Percentiles rank a stretch among this genome's conserved stretches.
Conservation (phyloP, 2,888 invertebrate species). For the Ectemnius lituratus region DNA sequence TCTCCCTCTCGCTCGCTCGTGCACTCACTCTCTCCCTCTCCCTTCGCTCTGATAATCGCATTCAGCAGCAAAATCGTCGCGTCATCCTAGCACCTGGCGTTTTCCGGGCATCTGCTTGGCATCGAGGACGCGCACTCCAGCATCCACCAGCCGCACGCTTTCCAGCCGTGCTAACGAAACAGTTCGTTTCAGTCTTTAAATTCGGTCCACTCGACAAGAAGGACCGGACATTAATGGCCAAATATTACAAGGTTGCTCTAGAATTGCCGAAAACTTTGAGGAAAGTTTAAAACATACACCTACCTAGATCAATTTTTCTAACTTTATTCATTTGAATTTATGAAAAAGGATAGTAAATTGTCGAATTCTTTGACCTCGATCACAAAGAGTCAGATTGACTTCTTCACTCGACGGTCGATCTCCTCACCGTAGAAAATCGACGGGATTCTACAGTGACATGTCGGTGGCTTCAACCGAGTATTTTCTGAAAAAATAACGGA, state of each 20-base stretch:
- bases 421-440: conserved; percentile 22
- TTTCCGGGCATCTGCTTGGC: conserved; percentile 30
- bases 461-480: conserved; percentile 25
- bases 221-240: too few species aligned
- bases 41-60: conserved; percentile 25
- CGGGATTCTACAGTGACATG: conserved; percentile 14
- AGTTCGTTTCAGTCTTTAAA: conserved; percentile 54
- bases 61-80: conserved; percentile 32
- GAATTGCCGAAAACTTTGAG: too few species aligned
- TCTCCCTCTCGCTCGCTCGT: background rate
- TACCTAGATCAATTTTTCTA: background rate
- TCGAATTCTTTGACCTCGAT: conserved; percentile 24
- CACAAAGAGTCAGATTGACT: conserved; percentile 18
- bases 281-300: background rate
- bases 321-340: too few species aligned
- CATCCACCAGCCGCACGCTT: conserved; percentile 4
- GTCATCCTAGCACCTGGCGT: conserved; percentile 43
- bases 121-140: background rate
- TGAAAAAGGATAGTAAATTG: conserved; percentile 36
- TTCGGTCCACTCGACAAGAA: conserved; percentile 5
- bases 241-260: too few species aligned
- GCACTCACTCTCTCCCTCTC: background rate
- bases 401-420: conserved; percentile 7
- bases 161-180: conserved; percentile 30
- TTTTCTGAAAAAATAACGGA: conserved; percentile 58